Evolutionary conservation across 2,797 vertebrate genomes (phyloP), one percentile per base, ranked within the genome.

Genomic region (Hydrophis major): DNA sequence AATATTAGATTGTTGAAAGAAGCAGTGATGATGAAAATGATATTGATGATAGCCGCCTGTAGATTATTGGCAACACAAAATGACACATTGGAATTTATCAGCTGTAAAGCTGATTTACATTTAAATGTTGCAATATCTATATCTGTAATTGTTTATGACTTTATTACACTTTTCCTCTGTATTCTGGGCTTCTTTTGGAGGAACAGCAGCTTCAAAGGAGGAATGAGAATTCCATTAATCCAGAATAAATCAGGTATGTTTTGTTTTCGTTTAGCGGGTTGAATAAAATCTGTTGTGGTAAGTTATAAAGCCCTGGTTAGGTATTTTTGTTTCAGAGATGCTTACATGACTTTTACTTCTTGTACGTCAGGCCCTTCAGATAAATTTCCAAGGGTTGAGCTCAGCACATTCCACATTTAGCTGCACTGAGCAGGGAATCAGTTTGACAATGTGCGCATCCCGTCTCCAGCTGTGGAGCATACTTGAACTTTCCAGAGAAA

Each of bases 381-480:
- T 32, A 56, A 27, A 86, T 87, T 28, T 87, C 25, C 6, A 69
- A 69, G 50, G 32, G 60, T 28, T 25, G 14, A 32, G 57, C 32
- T 86, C 55, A 89, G 22, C 60, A 69, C 59, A 78, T 91, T 88
- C 90, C 55, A 56, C 78, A n/a, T 78, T 93, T 86, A 55, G 55
- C n/a, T 50, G 2, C 28, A 63, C 50, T 55, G 28, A 89, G 53
- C 32, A 12, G 37, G 66, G 56, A 16, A 59, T 87, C 60, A 57
- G 57, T 32, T 37, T 59, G 56, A 86, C 87, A 86, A 91, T 37
- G 37, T 86, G 53, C 37, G 25, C 20, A 22, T 89, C 53, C 16
- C 32, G 69, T 69, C 59, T 94, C 92, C 89, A 94, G 74, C 89
- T 89, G 89, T 59, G 59, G 57, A 61, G 47, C 55, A 16, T n/a